A percentile compares a stretch with the other conserved stretches of the same genome.
Conservation (phyloP, 2,113 vertebrate species). For the Pongo abelii region DNA sequence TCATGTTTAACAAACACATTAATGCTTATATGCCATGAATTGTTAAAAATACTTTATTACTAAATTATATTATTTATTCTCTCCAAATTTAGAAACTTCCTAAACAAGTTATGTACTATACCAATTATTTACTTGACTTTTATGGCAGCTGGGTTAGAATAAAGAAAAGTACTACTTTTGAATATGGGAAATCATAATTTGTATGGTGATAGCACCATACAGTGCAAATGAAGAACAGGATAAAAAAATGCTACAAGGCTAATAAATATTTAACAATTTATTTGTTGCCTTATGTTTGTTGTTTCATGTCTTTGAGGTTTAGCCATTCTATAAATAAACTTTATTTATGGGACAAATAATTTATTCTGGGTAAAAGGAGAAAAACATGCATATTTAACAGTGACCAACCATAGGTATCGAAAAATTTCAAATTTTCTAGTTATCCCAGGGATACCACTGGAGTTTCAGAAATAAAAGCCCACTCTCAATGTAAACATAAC, state of each 20-base stretch:
- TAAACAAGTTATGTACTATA: not conserved
- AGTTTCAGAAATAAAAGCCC: not conserved
- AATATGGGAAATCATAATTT: not conserved
- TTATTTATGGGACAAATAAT: not conserved
- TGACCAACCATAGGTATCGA: not conserved
- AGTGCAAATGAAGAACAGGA: not conserved
- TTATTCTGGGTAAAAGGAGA: not conserved
- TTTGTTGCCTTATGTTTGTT: not conserved
- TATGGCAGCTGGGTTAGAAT: not conserved
- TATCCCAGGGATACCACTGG: not conserved
- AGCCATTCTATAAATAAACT: not conserved
- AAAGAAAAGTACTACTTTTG: not conserved
- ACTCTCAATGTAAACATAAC: not conserved
- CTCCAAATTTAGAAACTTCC: not conserved
- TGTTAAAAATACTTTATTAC: not conserved
- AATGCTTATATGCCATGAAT: not conserved
- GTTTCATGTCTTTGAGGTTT: not conserved
- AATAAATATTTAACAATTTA: not conserved
- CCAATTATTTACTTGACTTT: not conserved
- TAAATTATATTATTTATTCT: not conserved
- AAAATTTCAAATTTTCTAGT: not conserved
- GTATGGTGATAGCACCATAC: not conserved
- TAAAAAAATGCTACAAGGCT: not conserved
- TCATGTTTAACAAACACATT: not conserved
- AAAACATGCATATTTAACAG: not conserved